A percentile compares a stretch with the other conserved stretches of the same genome.
phyloP scores from a whole-genome alignment of 2,113 vertebrate species.

The Hemibagrus wyckioides region DNA sequence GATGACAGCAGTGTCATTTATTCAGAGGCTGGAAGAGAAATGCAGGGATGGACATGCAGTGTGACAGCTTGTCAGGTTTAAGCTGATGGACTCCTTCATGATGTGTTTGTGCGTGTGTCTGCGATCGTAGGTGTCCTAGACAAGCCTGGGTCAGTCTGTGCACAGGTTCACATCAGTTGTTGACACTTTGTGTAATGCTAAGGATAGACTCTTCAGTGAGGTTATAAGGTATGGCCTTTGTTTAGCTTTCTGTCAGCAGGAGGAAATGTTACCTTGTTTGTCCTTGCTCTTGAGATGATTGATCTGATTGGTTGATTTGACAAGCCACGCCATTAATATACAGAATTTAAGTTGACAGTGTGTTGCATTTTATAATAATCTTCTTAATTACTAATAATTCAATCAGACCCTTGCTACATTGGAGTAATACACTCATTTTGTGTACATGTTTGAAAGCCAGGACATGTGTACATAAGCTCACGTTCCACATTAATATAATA shows the following conservation, averaged over 20 bases:
- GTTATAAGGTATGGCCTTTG: neutral
- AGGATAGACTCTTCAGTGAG: neutral
- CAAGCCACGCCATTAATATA: neutral
- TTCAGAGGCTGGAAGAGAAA: constrained; percentile 62
- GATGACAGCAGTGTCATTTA: constrained; percentile 71
- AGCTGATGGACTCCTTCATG: constrained; percentile 64
- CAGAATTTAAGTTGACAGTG: neutral
- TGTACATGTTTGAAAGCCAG: neutral
- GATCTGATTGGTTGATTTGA: neutral
- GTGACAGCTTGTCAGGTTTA: constrained; percentile 73
- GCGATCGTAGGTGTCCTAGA: neutral
- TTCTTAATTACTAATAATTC: neutral
- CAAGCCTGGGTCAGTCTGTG: neutral
- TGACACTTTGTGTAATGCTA: neutral
- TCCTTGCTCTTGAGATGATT: neutral
- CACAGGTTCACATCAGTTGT: neutral
- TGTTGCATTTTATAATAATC: neutral
- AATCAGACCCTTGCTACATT: neutral
- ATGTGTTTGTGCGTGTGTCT: constrained; percentile 43
- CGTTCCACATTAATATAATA: neutral
- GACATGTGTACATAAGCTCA: neutral
- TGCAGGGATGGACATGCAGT: constrained; percentile 69
- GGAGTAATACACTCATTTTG: neutral
- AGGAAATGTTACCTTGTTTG: neutral
- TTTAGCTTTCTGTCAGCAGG: neutral